Evolutionary conservation across 1,140 invertebrate species (phyloP), one percentile per base, ranked within the genome.

Genomic region (Halictus rubicundus): DNA sequence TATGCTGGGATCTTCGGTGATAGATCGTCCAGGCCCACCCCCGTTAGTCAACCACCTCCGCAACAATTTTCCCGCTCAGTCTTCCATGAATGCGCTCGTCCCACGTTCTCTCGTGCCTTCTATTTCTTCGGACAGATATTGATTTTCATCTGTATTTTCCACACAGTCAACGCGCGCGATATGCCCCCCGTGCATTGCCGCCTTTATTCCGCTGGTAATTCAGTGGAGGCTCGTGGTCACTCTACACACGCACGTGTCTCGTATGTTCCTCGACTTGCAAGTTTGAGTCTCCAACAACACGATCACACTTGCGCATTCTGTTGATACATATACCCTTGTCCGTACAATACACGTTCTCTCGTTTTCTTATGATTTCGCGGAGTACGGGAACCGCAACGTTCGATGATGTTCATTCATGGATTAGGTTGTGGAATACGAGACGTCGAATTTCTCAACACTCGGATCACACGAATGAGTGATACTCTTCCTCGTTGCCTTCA

Each of bases 131-230:
- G 60, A 12, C 46, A n/a, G 12, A 76, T 86, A 86, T 86, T 83
- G 81, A 87, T 85, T 81, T 71, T 81, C 23, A 32, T 25, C 49
- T 37, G 57, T 65, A 63, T 66, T 81, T 81, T 80, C 72, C 49
- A n/a, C 52, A 25, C 42, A 54, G 65, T 7, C 71, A 39, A 16
- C 32, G 32, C 32, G 32, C 32, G 32, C 32, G 32, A 32, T 9
- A 79, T 79, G 52, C 23, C 37, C 27, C 37, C 21, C 37, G 25
- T 64, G 37, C 25, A 72, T 42, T 72, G 5, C 69, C 49, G 37
- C 46, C 39, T 3, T 23, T 78, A 46, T 39, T 25, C 14, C 14
- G 8, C 19, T 52, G 12, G 23, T 68, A 54, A 72, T 72, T 23
- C 7, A 7, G 39, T 49, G 16, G 16, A 5, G 32, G 46, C 25